Evolutionary conservation across 2,888 invertebrate genomes (phyloP).

Genomic region (Xanthorhoe spadicearia): DNA sequence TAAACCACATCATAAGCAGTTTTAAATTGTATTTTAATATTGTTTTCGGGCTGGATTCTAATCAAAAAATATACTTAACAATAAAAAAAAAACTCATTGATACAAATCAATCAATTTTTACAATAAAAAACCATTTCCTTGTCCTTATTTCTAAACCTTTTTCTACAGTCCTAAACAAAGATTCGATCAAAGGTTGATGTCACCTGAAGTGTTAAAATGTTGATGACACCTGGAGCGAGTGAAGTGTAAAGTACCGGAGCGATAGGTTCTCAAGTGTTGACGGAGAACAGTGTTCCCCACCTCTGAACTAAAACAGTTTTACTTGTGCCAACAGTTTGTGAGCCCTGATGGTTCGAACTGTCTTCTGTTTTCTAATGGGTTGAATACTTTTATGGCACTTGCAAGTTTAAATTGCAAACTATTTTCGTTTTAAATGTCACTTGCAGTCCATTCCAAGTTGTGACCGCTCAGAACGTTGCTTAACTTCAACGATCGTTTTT

Average conservation of each 20-base stretch:
- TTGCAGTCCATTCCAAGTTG: no score
- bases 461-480: no score
- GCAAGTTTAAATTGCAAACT: neutral
- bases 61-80: no score
- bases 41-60: no score
- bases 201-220: constrained; percentile 44
- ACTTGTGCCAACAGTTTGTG: constrained; percentile 60
- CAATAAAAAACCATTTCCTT: neutral
- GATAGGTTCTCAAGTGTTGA: constrained; percentile 57
- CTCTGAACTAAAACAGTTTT: constrained; percentile 61
- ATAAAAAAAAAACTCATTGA: no score
- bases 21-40: no score
- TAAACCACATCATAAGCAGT: no score
- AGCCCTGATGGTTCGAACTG: constrained; percentile 30
- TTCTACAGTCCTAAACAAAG: constrained; percentile 23
- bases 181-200: constrained; percentile 1
- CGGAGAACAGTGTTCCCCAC: constrained; percentile 57
- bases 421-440: no score
- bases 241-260: constrained; percentile 36
- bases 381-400: neutral
- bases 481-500: no score
- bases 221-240: constrained; percentile 49
- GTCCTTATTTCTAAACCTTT: constrained; percentile 6
- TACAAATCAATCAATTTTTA: no score
- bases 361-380: neutral